Evolutionary conservation across 2,888 invertebrate genomes (phyloP).

Genomic region (Amiota mariae): DNA sequence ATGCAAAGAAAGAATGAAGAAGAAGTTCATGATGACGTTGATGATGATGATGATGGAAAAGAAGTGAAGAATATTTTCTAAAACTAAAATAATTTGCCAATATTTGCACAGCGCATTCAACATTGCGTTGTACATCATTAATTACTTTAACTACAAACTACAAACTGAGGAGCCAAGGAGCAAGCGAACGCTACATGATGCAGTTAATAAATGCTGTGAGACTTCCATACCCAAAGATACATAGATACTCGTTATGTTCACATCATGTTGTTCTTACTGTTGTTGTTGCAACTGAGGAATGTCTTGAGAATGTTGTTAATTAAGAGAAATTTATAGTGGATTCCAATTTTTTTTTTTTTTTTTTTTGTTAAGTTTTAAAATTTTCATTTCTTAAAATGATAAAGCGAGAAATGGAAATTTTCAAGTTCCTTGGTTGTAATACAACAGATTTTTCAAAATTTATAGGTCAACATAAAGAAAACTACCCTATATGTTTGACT

Average conservation of each 20-base stretch:
- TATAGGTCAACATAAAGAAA: too few relatives aligned
- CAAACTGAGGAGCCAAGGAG: background rate
- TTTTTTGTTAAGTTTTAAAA: too few relatives aligned
- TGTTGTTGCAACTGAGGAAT: background rate
- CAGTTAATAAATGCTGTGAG: background rate
- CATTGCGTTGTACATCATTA: slow-evolving; percentile 57
- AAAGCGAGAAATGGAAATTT: too few relatives aligned
- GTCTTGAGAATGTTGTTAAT: slow-evolving; percentile 16
- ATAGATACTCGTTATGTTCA: background rate
- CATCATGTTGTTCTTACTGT: background rate
- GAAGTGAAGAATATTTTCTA: slow-evolving; percentile 46
- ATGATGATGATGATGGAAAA: too few relatives aligned
- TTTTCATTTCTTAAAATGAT: too few relatives aligned
- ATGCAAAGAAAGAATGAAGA: too few relatives aligned
- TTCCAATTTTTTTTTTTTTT: background rate
- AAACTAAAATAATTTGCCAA: slow-evolving; percentile 68
- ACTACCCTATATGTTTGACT: too few relatives aligned
- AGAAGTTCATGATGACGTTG: too few relatives aligned
- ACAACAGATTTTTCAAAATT: too few relatives aligned
- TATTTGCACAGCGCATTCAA: slow-evolving; percentile 60
- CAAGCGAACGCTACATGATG: background rate
- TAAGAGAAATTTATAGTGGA: slow-evolving; percentile 16
- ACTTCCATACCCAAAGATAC: background rate
- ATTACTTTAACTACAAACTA: slow-evolving; percentile 56
- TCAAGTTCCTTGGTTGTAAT: too few relatives aligned